Conservation (phyloP, 2,888 invertebrate species). For the Ichneumoninae sp. region DNA sequence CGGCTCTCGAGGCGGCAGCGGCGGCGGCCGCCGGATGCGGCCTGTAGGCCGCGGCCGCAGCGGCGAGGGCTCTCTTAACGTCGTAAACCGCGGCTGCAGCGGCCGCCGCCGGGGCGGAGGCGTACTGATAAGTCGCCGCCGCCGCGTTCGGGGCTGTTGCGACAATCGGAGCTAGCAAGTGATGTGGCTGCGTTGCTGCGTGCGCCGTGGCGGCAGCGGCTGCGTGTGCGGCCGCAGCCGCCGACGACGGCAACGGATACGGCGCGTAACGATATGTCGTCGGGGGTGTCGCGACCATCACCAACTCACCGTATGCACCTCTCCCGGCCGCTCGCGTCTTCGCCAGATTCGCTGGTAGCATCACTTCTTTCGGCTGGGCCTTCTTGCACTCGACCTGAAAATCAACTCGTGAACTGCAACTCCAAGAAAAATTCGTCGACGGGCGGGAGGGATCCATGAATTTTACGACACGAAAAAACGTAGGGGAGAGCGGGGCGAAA, state of each 20-base stretch:
- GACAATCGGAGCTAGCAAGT: slow-evolving; percentile 81
- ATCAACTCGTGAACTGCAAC: slow-evolving; percentile 30
- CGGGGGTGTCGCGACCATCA: slow-evolving; percentile 91
- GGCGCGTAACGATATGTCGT: slow-evolving; percentile 85
- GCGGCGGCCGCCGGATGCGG: slow-evolving; percentile 84
- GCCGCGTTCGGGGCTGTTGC: slow-evolving; percentile 78
- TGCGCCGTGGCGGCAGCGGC: slow-evolving; percentile 84
- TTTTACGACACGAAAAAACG: no score
- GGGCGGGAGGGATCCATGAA: no score
- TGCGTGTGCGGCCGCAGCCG: slow-evolving; percentile 84
- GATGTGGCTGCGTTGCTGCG: slow-evolving; percentile 78
- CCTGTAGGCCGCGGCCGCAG: slow-evolving; percentile 87
- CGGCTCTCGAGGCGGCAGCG: slow-evolving; percentile 83
- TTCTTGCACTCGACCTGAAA: slow-evolving; percentile 99
- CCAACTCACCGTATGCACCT: slow-evolving; percentile 99
- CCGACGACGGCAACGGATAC: slow-evolving; percentile 83
- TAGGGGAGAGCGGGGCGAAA: no score
- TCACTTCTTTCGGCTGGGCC: slow-evolving; percentile 99
- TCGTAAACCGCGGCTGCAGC: slow-evolving; percentile 83
- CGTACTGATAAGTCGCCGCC: slow-evolving; percentile 80
- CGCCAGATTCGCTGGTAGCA: slow-evolving; percentile 98
- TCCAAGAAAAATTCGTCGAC: not conserved
- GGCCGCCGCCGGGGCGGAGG: slow-evolving; percentile 85
- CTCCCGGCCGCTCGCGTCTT: slow-evolving; percentile 97
- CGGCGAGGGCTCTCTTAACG: slow-evolving; percentile 86